Base-by-base conservation (phyloP, 2,888 invertebrate species). In the Glaucopsyche alexis region DNA sequence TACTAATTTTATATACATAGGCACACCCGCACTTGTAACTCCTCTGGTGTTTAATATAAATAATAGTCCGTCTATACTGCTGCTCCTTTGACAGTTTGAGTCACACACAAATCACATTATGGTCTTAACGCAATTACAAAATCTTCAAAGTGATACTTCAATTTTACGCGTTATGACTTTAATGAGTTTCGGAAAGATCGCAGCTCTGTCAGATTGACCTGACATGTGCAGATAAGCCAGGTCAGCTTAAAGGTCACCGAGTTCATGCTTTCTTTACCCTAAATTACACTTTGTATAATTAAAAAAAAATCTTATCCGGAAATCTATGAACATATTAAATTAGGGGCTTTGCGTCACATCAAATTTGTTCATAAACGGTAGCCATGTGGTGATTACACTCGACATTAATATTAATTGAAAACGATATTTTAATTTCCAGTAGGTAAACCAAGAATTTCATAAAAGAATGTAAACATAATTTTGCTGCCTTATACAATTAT, bases 321-420 rank as follows among this genome's bases (percentile, higher is more conserved):
- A 13, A 60, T 60, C 60, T 60, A 60, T 14, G 11, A 60, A 60
- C 60, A 29, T 29, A 29, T 55, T 4, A 55, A 60, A 60, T 60
- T 7, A 60, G 60, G 29, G 60, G 11, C 29, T 60, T 13, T 5
- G 16, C 19, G 60, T 60, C 60, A 29, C 29, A 29, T 60, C 60
- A 11, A 6, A 60, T 60, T 60, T 38, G 60, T 55, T 55, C 55
- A 60, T 13, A 29, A 60, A 38, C 60, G 60, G 60, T 60, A 60
- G 60, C 29, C 29, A 60, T 60, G 9, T 55, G 60, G 60, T 60
- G 29, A 60, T 60, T 29, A 60, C 29, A 7, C 60, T 29, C 5
- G 29, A 60, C 60, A 60, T 60, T 19, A 38, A 19, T 60, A 38
- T 60, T 60, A 60, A 60, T 60, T 60, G 60, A 60, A 60, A 60